A percentile compares a stretch with the other conserved stretches of the same genome.
These are phyloP conservation scores for Aelia acuminata DNA, from an alignment of 2,888 invertebrate genomes.

Conservation along the genomic window DNA sequence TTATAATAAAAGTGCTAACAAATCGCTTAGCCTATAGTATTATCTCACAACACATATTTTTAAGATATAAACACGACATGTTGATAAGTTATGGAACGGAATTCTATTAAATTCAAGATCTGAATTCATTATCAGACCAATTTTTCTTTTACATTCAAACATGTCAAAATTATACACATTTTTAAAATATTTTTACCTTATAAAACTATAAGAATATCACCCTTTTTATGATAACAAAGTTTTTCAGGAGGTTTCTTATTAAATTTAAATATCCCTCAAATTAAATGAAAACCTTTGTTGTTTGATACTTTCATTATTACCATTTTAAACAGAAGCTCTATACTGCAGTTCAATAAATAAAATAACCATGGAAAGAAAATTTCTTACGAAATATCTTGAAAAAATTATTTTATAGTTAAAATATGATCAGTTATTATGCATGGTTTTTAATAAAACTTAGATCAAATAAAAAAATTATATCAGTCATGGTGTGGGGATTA, in stretches of 20 bases:
- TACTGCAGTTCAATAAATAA: conserved; percentile 27
- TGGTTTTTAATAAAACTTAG: background rate
- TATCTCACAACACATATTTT: conserved; percentile 60
- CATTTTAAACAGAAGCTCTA: conserved; percentile 4
- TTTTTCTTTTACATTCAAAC: conserved; percentile 58
- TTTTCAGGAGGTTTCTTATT: conserved; percentile 35
- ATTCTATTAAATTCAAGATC: conserved; percentile 59
- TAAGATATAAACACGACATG: conserved; percentile 58
- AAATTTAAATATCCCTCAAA: conserved; percentile 24
- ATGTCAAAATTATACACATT: conserved; percentile 52
- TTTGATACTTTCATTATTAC: conserved; percentile 5
- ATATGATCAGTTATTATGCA: background rate
- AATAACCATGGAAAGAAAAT: background rate
- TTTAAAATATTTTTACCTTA: conserved; percentile 59
- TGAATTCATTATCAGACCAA: conserved; percentile 47
- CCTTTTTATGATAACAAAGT: conserved; percentile 55
- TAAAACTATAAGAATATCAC: conserved; percentile 63
- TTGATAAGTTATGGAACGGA: conserved; percentile 59
- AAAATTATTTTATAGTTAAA: background rate
- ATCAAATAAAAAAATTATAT: background rate
- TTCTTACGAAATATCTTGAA: background rate
- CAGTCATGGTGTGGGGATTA: conserved; percentile 7
- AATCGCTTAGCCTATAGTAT: conserved; percentile 57
- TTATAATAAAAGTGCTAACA: conserved; percentile 56
- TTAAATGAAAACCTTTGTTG: conserved; percentile 15